Percentiles rank a stretch among this genome's conserved stretches.
Conservation (phyloP, 2,888 invertebrate species). For the Hipparchia semele region DNA sequence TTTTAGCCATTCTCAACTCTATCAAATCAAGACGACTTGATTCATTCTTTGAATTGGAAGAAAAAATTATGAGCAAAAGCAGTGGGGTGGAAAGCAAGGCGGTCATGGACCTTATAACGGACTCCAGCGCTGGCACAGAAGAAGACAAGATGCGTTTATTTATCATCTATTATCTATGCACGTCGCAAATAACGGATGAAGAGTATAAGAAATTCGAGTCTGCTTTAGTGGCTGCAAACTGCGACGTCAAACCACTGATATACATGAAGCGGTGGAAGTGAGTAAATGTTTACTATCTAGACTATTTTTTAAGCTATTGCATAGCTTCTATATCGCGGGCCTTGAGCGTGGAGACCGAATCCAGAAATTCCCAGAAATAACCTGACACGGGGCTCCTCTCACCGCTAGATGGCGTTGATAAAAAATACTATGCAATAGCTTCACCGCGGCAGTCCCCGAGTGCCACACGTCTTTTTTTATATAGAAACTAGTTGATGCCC, state of each 20-base stretch:
- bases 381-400: too few relatives aligned
- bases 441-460: too few relatives aligned
- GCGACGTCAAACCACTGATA: slow-evolving; percentile 92
- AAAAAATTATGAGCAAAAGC: slow-evolving; percentile 97
- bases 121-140: slow-evolving; percentile 92
- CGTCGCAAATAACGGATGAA: slow-evolving; percentile 88
- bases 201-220: slow-evolving; percentile 93
- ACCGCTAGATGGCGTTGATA: too few relatives aligned
- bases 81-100: slow-evolving; percentile 89
- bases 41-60: slow-evolving; percentile 98
- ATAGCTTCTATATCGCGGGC: too few relatives aligned
- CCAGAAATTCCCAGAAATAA: too few relatives aligned
- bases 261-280: slow-evolving; percentile 97
- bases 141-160: slow-evolving; percentile 97
- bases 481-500: too few relatives aligned
- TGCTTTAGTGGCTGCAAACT: slow-evolving; percentile 90
- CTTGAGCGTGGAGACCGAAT: too few relatives aligned
- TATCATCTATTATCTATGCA: slow-evolving; percentile 95
- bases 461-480: too few relatives aligned
- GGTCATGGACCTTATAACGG: slow-evolving; percentile 93
- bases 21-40: slow-evolving; percentile 96
- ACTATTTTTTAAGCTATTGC: too few relatives aligned
- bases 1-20: slow-evolving; percentile 88
- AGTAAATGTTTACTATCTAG: slow-evolving; percentile 51
- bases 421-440: too few relatives aligned